These are phyloP conservation scores for Andrena dorsata DNA, from an alignment of 2,888 invertebrate species.

Conservation along the genomic window DNA sequence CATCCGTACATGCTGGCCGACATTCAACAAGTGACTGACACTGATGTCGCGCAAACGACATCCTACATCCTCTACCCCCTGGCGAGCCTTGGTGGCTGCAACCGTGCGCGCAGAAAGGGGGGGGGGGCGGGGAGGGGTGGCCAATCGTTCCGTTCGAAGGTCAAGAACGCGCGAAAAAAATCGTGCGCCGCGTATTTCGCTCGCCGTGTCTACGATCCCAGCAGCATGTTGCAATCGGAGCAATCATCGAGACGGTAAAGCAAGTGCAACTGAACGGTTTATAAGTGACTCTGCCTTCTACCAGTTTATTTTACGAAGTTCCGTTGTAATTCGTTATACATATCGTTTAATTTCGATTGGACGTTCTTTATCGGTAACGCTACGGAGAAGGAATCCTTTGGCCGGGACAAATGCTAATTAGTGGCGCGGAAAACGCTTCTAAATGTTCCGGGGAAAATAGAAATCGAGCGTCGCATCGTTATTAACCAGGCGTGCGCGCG, in stretches of 20 bases:
- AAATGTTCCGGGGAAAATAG: background rate
- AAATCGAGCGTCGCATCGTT: slow-evolving; percentile 10
- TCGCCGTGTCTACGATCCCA: slow-evolving; percentile 17
- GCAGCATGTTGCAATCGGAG: background rate
- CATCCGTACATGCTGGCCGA: slow-evolving; percentile 69
- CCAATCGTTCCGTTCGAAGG: slow-evolving; percentile 58
- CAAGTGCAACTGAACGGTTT: slow-evolving; percentile 33
- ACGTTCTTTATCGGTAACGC: background rate
- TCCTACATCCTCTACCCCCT: slow-evolving; percentile 63
- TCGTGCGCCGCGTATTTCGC: slow-evolving; percentile 4
- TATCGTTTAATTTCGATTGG: background rate
- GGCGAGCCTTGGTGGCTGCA: slow-evolving; percentile 33
- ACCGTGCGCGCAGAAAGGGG: background rate
- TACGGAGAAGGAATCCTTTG: background rate
- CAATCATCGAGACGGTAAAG: slow-evolving; percentile 32
- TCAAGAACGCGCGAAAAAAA: slow-evolving; percentile 57
- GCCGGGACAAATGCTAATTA: slow-evolving; percentile 13
- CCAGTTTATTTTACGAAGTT: too few species aligned
- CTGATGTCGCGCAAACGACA: slow-evolving; percentile 71
- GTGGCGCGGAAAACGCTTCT: background rate
- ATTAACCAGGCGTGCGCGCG: background rate
- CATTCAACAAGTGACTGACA: slow-evolving; percentile 80
- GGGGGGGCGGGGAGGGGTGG: background rate
- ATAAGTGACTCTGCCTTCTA: slow-evolving; percentile 1
- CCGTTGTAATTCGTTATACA: background rate